Evolutionary conservation across 1,140 invertebrate genomes (phyloP), one percentile per base, ranked within the genome.

Genomic region (Acromyrmex charruanus): DNA sequence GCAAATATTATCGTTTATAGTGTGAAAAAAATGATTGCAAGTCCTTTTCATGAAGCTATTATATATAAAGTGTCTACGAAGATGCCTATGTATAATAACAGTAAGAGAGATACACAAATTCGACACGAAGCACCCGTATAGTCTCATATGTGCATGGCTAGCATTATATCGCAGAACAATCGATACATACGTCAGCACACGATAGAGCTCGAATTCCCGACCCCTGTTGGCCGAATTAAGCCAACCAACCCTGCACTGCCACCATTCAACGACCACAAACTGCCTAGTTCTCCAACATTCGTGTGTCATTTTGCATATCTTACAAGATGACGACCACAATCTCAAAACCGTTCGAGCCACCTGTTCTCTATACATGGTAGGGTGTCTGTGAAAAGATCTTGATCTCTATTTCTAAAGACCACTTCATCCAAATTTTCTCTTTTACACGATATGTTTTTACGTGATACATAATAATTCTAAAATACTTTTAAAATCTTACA

Each of bases 81-180:
- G 77, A 90, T 86, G 21, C 5, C 25, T 72, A 72, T 63, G 4
- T 79, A 81, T 18, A 16, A 53, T 25, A 25, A 55, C 10, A 69
- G 53, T 63, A 39, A n/a, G 58, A 35, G 69, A 72, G 55, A 51
- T 75, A 88, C 85, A 91, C 88, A 87, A 88, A 89, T 90, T 89
- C 89, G 82, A 86, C 87, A 87, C 61, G 86, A 86, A 74, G 89
- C 86, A 89, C 87, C 91, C 75, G 69, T 88, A 86, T 90, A 84
- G 89, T 86, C 65, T 92, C 92, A 93, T 93, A 91, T 89, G 93
- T 91, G 92, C 91, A 88, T 91, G 87, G 84, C 68, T 87, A 31
- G 92, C 91, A 94, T 93, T 94, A 94, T 94, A 94, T 93, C 89
- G 89, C 91, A 72, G 87, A 92, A 94, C 93, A 94, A 95, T 95